Percentiles rank a stretch among this genome's conserved stretches.
Conservation (phyloP, 2,888 invertebrate species). For the Drosophila niveifrons region DNA sequence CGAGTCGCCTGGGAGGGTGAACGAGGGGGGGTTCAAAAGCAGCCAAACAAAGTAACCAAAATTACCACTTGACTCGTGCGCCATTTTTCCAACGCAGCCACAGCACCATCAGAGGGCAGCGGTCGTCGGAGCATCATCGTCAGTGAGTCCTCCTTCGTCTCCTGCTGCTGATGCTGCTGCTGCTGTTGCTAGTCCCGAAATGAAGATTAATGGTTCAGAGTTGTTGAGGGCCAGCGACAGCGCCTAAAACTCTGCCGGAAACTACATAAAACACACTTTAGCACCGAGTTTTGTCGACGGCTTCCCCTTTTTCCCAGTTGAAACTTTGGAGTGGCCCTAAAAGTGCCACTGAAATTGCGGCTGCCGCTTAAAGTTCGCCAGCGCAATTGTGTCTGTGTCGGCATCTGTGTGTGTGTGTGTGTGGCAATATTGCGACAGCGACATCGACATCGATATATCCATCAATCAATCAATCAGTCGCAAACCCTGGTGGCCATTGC, state of each 20-base stretch:
- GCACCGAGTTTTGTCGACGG: constrained; percentile 42
- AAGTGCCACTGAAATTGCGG: constrained; percentile 38
- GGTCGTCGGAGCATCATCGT: constrained; percentile 46
- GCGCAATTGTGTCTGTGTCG: background rate
- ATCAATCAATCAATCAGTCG: constrained; percentile 58
- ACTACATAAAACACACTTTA: constrained; percentile 76
- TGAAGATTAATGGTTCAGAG: constrained; percentile 83
- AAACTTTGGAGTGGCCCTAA: constrained; percentile 58
- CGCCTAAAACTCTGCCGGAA: constrained; percentile 68
- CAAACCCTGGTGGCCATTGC: constrained; percentile 15
- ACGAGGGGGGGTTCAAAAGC: background rate
- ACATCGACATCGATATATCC: constrained; percentile 70
- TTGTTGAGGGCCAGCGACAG: constrained; percentile 54
- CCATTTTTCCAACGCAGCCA: constrained; percentile 59
- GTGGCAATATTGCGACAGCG: constrained; percentile 71
- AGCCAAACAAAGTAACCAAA: constrained; percentile 76
- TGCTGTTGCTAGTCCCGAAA: constrained; percentile 59
- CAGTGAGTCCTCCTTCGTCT: constrained; percentile 24
- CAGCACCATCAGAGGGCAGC: constrained; percentile 47
- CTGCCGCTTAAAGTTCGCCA: constrained; percentile 48
- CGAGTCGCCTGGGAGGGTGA: background rate
- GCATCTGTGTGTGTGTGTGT: no score
- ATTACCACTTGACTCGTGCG: constrained; percentile 77
- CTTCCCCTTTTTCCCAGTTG: constrained; percentile 26
- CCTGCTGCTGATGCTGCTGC: constrained; percentile 12